Conservation (phyloP, 2,888 invertebrate genomes). For the Eurytoma californica region DNA sequence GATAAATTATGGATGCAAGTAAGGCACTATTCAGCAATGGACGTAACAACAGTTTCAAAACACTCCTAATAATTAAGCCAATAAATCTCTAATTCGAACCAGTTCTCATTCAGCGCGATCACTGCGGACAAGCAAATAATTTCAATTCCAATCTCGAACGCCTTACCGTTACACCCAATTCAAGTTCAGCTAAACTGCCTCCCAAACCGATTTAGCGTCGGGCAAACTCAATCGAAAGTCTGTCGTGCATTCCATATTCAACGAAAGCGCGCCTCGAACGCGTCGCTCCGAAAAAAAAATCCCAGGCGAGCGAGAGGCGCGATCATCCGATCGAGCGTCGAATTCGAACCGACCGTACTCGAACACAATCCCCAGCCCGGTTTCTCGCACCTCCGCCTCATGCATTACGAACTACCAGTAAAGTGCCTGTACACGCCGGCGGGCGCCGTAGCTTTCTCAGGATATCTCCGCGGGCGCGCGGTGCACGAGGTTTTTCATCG, state of each 20-base stretch:
- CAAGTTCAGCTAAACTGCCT: neutral
- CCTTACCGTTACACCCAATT: neutral
- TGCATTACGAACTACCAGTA: no score
- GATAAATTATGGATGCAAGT: no score
- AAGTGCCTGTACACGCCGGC: no score
- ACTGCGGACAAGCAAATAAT: no score
- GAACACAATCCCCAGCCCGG: neutral
- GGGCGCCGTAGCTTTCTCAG: no score
- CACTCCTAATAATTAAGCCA: no score
- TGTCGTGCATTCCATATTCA: neutral
- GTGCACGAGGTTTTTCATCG: neutral
- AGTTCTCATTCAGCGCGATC: no score
- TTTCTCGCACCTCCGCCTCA: conserved; percentile 1
- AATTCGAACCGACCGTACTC: conserved; percentile 14
- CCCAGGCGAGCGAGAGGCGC: neutral
- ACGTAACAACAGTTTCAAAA: no score
- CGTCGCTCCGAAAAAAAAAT: neutral
- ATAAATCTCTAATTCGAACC: no score
- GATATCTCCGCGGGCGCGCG: neutral
- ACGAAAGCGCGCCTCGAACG: neutral
- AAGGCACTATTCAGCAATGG: no score
- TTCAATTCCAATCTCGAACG: no score
- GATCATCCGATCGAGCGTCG: neutral
- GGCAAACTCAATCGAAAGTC: neutral
- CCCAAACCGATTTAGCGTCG: neutral